phyloP scores from a whole-genome alignment of 2,113 vertebrate species.

The Etheostoma cragini region DNA sequence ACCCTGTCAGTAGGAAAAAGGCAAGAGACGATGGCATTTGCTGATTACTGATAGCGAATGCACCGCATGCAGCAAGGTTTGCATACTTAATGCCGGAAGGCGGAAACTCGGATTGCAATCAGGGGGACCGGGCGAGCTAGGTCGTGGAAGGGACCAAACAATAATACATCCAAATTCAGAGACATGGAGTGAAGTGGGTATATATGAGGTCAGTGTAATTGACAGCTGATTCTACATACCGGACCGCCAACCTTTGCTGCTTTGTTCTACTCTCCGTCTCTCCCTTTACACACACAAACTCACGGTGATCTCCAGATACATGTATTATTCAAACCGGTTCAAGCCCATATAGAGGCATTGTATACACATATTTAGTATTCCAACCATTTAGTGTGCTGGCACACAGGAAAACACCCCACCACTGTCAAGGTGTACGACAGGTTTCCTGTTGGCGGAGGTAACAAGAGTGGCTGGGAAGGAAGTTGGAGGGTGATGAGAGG shows the following conservation, averaged over 20 bases:
- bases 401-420: slow-evolving; percentile 56
- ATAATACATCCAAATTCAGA: slow-evolving; percentile 63
- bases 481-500: slow-evolving; percentile 57
- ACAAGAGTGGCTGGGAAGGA: slow-evolving; percentile 52
- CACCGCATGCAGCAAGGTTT: slow-evolving; percentile 49
- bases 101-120: slow-evolving; percentile 73
- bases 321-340: slow-evolving; percentile 67
- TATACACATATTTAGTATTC: slow-evolving; percentile 65
- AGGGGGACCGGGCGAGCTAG: slow-evolving; percentile 37
- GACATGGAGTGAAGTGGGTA: slow-evolving; percentile 21
- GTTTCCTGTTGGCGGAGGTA: slow-evolving; percentile 53
- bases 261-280: slow-evolving; percentile 41
- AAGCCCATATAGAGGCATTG: slow-evolving; percentile 29
- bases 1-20: slow-evolving; percentile 16
- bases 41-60: slow-evolving; percentile 73
- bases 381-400: slow-evolving; percentile 18
- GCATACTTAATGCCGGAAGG: slow-evolving; percentile 63
- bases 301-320: slow-evolving; percentile 49
- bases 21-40: slow-evolving; percentile 50
- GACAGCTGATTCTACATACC: slow-evolving; percentile 57
- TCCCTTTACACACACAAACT: slow-evolving; percentile 14
- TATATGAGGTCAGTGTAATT: slow-evolving; percentile 46
- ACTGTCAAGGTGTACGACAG: slow-evolving; percentile 57
- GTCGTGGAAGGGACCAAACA: slow-evolving; percentile 54
- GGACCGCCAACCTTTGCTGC: slow-evolving; percentile 34